phyloP scores from a whole-genome alignment of 2,888 invertebrate species.

The Noctua fimbriata region DNA sequence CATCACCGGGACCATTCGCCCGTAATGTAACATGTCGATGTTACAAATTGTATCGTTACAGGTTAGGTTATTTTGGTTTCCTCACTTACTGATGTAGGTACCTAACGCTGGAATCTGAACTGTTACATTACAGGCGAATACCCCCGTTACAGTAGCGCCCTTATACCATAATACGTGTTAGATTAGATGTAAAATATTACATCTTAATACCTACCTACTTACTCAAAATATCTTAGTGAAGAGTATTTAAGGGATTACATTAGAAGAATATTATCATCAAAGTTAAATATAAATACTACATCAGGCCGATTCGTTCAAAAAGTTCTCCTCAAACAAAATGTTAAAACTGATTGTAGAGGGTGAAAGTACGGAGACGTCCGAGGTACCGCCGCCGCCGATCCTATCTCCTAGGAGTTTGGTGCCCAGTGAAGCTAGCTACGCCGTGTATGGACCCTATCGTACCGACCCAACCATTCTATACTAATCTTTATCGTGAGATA shows the following conservation, averaged over 20 bases:
- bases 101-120: background rate
- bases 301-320: conserved; percentile 19
- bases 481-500: conserved; percentile 21
- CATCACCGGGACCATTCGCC: background rate
- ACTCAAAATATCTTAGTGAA: conserved; percentile 31
- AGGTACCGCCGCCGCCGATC: conserved; percentile 19
- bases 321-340: background rate
- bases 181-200: conserved; percentile 32
- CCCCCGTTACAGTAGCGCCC: background rate
- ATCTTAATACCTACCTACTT: conserved; percentile 10
- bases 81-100: background rate
- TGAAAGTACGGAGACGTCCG: conserved; percentile 33
- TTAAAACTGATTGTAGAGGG: background rate
- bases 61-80: background rate
- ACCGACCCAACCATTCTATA: conserved; percentile 19
- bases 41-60: background rate
- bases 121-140: background rate
- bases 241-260: conserved; percentile 26
- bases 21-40: background rate
- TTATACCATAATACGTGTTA: background rate
- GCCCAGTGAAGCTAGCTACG: conserved; percentile 47
- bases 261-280: conserved; percentile 26
- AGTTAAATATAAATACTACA: conserved; percentile 16
- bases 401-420: conserved; percentile 34
- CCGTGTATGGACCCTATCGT: conserved; percentile 28